A percentile compares a stretch with the other conserved stretches of the same genome.
phyloP scores from a whole-genome alignment of 2,888 invertebrate species.

The Hypercompe scribonia region DNA sequence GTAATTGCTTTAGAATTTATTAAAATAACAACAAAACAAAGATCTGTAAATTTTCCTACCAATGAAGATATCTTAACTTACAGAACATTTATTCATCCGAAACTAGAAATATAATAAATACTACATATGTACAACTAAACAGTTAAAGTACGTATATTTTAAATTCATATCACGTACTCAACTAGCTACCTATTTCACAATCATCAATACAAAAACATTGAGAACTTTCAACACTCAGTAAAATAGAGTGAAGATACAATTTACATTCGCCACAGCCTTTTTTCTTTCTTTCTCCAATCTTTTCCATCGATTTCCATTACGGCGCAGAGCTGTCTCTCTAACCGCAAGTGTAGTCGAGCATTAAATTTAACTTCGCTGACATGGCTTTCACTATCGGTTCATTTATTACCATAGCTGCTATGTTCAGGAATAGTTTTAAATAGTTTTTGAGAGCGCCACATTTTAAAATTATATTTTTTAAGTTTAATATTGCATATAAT shows the following conservation, averaged over 20 bases:
- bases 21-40: no score
- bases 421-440: conserved; percentile 2
- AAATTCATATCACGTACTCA: not conserved
- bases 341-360: conserved; percentile 32
- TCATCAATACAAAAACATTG: not conserved
- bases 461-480: not conserved
- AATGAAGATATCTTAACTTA: no score
- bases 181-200: not conserved
- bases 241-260: conserved; percentile 18
- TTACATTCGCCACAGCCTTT: conserved; percentile 11
- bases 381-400: conserved; percentile 18
- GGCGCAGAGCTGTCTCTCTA: conserved; percentile 25
- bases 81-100: no score
- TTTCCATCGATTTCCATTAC: conserved; percentile 28
- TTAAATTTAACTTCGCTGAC: conserved; percentile 42
- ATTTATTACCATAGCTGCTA: conserved; percentile 22
- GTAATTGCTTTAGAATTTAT: no score
- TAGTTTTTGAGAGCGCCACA: not conserved
- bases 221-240: not conserved
- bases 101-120: no score
- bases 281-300: conserved; percentile 20
- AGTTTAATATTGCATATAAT: no score
- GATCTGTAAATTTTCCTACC: no score
- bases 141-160: not conserved
- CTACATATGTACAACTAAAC: no score